phyloP scores from a whole-genome alignment of 2,888 invertebrate genomes.

The Coleophora deauratella region DNA sequence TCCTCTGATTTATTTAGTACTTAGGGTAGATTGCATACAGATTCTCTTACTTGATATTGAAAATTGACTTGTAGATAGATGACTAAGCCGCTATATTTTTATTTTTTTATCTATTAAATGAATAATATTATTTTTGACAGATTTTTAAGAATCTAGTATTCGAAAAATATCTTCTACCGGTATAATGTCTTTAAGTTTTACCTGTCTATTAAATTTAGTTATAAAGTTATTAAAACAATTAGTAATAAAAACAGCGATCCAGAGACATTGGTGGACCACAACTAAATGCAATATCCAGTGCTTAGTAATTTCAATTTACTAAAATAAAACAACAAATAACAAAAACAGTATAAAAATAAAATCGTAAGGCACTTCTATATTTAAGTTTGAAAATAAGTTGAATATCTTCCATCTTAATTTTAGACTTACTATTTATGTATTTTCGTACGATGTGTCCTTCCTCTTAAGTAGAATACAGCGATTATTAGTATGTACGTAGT shows the following conservation, averaged over 20 bases:
- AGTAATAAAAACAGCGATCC: constrained; percentile 34
- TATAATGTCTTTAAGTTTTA: constrained; percentile 7
- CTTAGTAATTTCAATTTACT: constrained; percentile 31
- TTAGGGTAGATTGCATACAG: background rate
- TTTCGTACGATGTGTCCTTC: constrained; percentile 31
- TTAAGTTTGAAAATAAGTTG: constrained; percentile 52
- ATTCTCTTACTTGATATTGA: constrained; percentile 25
- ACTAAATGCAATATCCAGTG: constrained; percentile 67
- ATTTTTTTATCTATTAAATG: too few relatives aligned
- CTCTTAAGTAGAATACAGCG: constrained; percentile 29
- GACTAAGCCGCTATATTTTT: constrained; percentile 8
- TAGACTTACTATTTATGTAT: constrained; percentile 32
- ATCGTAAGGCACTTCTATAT: constrained; percentile 73
- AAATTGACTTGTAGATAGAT: constrained; percentile 59
- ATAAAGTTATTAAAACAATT: constrained; percentile 5
- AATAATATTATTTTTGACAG: constrained; percentile 1
- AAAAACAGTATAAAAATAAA: constrained; percentile 59
- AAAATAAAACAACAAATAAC: constrained; percentile 35
- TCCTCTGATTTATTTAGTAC: background rate
- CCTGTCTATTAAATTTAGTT: constrained; percentile 4
- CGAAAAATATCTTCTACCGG: too few relatives aligned
- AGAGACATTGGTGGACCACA: constrained; percentile 37
- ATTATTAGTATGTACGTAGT: constrained; percentile 32
- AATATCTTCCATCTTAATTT: constrained; percentile 39
- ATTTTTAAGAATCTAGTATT: too few relatives aligned